phyloP scores from a whole-genome alignment of 1,140 invertebrate species.

The Apis cerana region DNA sequence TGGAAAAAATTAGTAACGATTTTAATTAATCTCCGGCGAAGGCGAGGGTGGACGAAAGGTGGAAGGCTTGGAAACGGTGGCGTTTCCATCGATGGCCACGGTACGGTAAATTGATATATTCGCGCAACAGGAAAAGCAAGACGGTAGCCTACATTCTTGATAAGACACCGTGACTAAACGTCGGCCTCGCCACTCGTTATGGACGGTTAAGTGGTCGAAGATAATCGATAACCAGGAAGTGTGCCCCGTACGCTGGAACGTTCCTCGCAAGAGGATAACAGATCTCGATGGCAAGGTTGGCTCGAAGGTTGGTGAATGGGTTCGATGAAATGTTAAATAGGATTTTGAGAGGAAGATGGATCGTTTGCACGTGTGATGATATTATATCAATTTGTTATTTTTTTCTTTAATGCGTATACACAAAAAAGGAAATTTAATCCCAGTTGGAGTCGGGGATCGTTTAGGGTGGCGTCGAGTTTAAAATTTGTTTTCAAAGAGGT shows the following conservation, averaged over 20 bases:
- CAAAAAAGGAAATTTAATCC: no score
- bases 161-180: constrained; percentile 52
- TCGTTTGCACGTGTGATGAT: no score
- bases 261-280: not conserved
- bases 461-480: no score
- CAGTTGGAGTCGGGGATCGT: no score
- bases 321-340: not conserved
- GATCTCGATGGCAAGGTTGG: constrained; percentile 29
- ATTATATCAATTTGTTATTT: no score
- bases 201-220: constrained; percentile 36
- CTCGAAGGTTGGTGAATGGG: no score
- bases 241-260: constrained; percentile 7
- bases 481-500: no score
- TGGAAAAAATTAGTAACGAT: not conserved
- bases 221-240: constrained; percentile 51
- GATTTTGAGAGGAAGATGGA: no score
- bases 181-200: constrained; percentile 30
- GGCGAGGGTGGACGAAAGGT: constrained; percentile 16
- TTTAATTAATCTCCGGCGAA: not conserved
- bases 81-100: constrained; percentile 10
- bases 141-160: constrained; percentile 51
- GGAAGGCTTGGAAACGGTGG: not conserved
- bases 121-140: constrained; percentile 47
- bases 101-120: constrained; percentile 52
- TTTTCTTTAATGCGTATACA: no score